Conservation (phyloP, 2,113 vertebrate genomes). For the Aptenodytes forsteri region DNA sequence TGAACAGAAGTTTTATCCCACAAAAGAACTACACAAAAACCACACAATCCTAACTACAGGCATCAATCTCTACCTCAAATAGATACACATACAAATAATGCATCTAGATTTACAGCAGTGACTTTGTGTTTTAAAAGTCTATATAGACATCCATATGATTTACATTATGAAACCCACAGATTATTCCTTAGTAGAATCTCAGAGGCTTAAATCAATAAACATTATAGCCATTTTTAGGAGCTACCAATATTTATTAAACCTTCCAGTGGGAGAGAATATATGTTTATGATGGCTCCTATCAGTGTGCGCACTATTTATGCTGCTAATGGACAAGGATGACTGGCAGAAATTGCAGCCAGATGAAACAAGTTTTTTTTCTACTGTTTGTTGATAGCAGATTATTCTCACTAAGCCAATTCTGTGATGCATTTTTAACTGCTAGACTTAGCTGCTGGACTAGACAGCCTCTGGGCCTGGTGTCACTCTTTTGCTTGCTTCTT, state of each 20-base stretch:
- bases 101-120: not conserved
- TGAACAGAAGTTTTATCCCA: not conserved
- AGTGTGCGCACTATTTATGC: not conserved
- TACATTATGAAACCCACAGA: slow-evolving; percentile 5
- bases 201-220: slow-evolving; percentile 72
- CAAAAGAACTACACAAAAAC: not conserved
- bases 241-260: slow-evolving; percentile 35
- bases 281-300: slow-evolving; percentile 30
- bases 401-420: not conserved
- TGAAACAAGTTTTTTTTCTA: not conserved
- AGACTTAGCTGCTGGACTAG: not conserved
- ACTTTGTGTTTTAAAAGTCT: not conserved
- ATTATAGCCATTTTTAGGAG: slow-evolving; percentile 56
- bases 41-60: not conserved
- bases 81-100: not conserved
- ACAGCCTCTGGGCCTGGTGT: not conserved
- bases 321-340: not conserved
- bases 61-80: not conserved
- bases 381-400: not conserved
- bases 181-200: slow-evolving; percentile 39
- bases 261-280: not conserved
- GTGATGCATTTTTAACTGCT: not conserved
- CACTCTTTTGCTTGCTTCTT: not conserved
- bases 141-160: not conserved
- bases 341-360: not conserved